Evolutionary conservation across 2,113 vertebrate genomes (phyloP), one percentile per base, ranked within the genome.

Genomic region (Sturnus vulgaris): DNA sequence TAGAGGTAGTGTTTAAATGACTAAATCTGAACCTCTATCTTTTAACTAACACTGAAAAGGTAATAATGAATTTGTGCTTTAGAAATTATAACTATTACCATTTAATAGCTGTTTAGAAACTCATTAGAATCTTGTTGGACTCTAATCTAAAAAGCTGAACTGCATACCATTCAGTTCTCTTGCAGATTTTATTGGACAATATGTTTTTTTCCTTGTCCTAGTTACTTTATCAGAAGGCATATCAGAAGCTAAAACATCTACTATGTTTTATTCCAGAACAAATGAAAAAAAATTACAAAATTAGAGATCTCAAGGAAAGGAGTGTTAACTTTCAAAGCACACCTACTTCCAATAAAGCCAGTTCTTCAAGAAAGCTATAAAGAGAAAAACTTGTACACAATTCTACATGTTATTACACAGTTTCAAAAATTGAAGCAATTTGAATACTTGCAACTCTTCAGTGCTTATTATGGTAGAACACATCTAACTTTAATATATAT

Each of bases 401-500:
- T 59, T 87, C 57, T 49, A 60, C 53, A 56, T 68, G 65, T 86
- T 87, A 87, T 56, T 91, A 87, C 22, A 53, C 11, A 86, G 65
- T 56, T 95, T 72, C 78, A 92, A 70, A 80, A 92, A 82, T 0
- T 46, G 44, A 95, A 88, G 71, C 68, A 8, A 86, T 94, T 81
- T 95, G 72, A 95, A 95, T 94, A 75, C 64, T 73, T 81, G n/a
- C 55, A 59, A 44, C 30, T 64, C 87, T 82, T 70, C 35, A 49
- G 42, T 33, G 22, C 77, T 95, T 79, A 92, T 82, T 95, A 83
- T 46, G 63, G 82, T n/a, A 77, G 63, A 85, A 81, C 33, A 85
- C 52, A 88, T 70, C 55, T 77, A 83, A 70, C 42, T 83, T 92
- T 81, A 94, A 95, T 94, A 95, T 90, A 90, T 95, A 97, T 95